These are phyloP conservation scores for Lepidocolaptes lacrymiger DNA, from an alignment of 2,797 vertebrate genomes.

Conservation along the genomic window DNA sequence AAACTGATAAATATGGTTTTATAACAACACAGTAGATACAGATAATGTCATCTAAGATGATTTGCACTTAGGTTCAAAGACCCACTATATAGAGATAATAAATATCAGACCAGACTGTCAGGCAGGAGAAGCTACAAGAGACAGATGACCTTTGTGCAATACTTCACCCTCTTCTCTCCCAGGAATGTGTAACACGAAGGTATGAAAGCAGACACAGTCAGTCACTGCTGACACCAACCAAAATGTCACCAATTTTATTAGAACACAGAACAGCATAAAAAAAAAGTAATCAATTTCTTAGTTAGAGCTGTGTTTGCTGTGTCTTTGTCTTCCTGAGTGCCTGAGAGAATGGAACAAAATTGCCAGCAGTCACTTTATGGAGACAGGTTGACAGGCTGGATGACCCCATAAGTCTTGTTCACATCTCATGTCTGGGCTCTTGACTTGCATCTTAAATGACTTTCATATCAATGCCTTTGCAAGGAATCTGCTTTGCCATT, in stretches of 20 bases:
- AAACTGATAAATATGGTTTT: slow-evolving; percentile 33
- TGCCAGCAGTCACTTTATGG: background rate
- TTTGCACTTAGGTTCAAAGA: slow-evolving; percentile 32
- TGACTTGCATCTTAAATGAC: slow-evolving; percentile 12
- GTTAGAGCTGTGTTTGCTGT: background rate
- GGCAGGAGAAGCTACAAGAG: slow-evolving; percentile 22
- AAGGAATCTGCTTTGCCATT: background rate
- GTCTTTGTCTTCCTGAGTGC: background rate
- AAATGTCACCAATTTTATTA: slow-evolving; percentile 27
- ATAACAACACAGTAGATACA: background rate
- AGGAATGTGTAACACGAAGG: background rate
- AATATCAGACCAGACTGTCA: background rate
- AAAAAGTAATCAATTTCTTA: background rate
- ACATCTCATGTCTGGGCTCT: background rate
- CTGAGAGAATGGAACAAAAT: background rate
- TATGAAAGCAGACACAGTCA: background rate
- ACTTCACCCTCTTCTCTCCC: background rate
- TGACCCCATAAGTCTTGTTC: background rate
- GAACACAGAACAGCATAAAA: background rate
- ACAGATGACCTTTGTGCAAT: slow-evolving; percentile 7
- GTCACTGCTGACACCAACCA: background rate
- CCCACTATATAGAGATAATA: background rate
- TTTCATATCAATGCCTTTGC: background rate
- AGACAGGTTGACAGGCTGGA: background rate
- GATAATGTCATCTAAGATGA: slow-evolving; percentile 24